phyloP scores from a whole-genome alignment of 1,140 invertebrate species.

The Caerostris extrusa region DNA sequence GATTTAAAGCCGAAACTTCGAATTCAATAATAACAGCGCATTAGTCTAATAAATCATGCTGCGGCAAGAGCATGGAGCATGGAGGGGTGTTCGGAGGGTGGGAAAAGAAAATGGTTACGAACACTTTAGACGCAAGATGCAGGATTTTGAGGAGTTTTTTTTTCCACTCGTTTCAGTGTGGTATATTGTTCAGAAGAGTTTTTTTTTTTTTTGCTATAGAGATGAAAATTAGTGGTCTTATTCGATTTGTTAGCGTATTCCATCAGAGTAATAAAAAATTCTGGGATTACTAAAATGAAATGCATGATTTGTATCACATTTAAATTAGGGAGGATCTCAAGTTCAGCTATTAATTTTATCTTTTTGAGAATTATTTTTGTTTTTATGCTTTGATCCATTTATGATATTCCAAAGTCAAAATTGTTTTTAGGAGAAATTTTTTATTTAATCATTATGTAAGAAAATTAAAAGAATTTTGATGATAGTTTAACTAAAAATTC shows the following conservation, averaged over 20 bases:
- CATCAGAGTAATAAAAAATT: neutral
- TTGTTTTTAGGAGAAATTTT: too few species aligned
- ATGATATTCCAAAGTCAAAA: too few species aligned
- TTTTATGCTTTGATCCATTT: too few species aligned
- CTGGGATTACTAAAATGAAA: too few species aligned
- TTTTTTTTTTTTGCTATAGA: neutral
- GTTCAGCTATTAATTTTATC: too few species aligned
- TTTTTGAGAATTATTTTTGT: too few species aligned
- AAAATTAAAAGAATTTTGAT: too few species aligned
- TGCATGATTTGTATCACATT: too few species aligned
- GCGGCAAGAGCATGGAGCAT: neutral
- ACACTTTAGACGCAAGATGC: slow-evolving; percentile 21
- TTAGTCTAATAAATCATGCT: slow-evolving; percentile 58
- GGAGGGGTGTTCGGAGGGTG: neutral
- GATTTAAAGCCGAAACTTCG: slow-evolving; percentile 64
- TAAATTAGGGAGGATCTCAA: too few species aligned
- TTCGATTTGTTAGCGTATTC: neutral
- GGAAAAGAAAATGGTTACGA: slow-evolving; percentile 27
- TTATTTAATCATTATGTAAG: too few species aligned
- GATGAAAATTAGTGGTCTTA: neutral
- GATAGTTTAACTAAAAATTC: too few species aligned
- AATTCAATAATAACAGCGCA: slow-evolving; percentile 55
- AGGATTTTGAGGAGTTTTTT: neutral
- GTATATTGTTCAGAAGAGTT: neutral
- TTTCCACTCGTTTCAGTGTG: too few species aligned